These are phyloP conservation scores for Riparia riparia DNA, from an alignment of 2,113 vertebrate genomes.

Conservation along the genomic window DNA sequence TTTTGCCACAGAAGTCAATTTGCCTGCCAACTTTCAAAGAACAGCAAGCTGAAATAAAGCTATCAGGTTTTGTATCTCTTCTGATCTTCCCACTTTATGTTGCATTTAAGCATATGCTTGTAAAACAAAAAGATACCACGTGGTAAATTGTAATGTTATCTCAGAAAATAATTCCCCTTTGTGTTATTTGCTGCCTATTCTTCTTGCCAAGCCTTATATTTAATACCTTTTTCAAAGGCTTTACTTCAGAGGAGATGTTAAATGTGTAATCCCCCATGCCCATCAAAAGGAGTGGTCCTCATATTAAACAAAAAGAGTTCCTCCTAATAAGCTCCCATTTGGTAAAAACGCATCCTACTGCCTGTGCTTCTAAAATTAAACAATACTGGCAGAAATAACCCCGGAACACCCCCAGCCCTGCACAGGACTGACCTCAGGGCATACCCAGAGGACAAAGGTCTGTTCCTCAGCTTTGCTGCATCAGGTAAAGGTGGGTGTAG, in stretches of 20 bases:
- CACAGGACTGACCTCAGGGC: background rate
- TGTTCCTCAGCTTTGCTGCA: background rate
- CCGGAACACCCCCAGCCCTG: background rate
- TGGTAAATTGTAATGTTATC: background rate
- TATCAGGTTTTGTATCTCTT: background rate
- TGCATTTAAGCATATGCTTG: background rate
- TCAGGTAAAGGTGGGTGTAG: background rate
- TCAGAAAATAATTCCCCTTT: background rate
- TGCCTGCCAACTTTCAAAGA: background rate
- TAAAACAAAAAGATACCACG: conserved; percentile 8
- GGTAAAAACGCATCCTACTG: background rate
- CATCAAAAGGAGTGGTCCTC: background rate
- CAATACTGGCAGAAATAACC: background rate
- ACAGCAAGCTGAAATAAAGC: background rate
- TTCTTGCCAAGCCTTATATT: background rate
- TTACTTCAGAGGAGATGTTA: background rate
- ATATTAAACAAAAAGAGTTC: background rate
- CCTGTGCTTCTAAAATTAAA: background rate
- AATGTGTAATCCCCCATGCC: background rate
- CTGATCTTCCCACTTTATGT: conserved; percentile 1
- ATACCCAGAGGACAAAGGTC: background rate
- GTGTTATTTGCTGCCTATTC: background rate
- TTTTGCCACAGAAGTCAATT: background rate
- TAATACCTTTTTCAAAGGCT: background rate
- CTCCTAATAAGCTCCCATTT: background rate